Evolutionary conservation across 2,113 vertebrate species (phyloP).

Genomic region (Anarrhichthys ocellatus): DNA sequence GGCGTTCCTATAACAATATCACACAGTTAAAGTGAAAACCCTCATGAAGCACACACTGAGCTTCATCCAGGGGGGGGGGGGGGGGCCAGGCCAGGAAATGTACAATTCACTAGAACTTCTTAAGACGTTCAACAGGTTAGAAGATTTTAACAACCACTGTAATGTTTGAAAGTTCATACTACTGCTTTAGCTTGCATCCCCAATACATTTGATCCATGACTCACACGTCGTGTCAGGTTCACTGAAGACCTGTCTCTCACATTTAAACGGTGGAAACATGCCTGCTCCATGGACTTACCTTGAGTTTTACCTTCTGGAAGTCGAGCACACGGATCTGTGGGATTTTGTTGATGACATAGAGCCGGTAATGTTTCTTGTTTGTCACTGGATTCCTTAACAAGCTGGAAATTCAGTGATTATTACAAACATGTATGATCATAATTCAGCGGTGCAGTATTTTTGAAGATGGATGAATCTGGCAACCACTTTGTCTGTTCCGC

Average conservation of each 20-base stretch:
- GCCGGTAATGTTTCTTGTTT: constrained; percentile 98
- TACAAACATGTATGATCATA: neutral
- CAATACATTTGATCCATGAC: neutral
- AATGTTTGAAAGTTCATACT: neutral
- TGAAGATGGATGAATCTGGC: neutral
- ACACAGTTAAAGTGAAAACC: constrained; percentile 87
- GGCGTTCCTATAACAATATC: constrained; percentile 95
- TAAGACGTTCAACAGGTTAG: neutral
- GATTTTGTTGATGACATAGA: constrained; percentile 95
- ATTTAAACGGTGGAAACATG: neutral
- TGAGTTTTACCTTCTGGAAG: constrained; percentile 98
- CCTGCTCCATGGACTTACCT: constrained; percentile 81
- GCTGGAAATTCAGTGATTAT: constrained; percentile 71
- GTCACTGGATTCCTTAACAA: constrained; percentile 97
- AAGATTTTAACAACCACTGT: neutral
- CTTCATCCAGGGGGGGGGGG: neutral
- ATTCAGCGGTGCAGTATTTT: neutral
- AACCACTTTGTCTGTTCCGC: too few relatives aligned
- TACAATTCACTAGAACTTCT: neutral
- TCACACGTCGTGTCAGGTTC: neutral
- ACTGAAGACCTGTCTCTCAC: neutral
- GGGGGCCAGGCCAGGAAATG: neutral
- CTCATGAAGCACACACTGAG: neutral
- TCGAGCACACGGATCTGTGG: constrained; percentile 97
- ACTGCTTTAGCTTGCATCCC: neutral